Evolutionary conservation across 1,140 invertebrate species (phyloP).

Genomic region (Drosophila virilis): DNA sequence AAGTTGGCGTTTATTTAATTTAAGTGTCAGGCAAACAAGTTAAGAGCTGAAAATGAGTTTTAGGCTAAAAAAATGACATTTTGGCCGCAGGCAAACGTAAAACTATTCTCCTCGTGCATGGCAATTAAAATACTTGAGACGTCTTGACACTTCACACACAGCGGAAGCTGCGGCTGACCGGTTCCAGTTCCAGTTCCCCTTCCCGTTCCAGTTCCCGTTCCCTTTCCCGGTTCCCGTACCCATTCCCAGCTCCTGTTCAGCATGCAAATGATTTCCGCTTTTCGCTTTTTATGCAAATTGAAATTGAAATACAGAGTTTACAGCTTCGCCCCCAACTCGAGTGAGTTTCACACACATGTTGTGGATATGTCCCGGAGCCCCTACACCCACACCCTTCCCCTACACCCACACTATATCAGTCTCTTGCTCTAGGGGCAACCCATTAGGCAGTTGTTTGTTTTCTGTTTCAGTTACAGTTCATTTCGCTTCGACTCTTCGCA

Average conservation of each 20-base stretch:
- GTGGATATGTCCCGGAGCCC: background rate
- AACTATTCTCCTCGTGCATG: background rate
- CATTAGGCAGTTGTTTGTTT: conserved; percentile 35
- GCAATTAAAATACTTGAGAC: conserved; percentile 50
- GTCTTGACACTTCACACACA: conserved; percentile 18
- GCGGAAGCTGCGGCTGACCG: conserved; percentile 25
- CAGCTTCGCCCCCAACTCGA: conserved; percentile 7
- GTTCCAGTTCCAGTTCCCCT: conserved; percentile 4
- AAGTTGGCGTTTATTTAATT: conserved; percentile 39
- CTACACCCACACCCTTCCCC: background rate
- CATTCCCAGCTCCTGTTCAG: background rate
- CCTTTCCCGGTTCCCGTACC: background rate
- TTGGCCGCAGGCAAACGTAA: background rate
- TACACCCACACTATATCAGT: background rate
- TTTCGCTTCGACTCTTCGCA: conserved; percentile 8
- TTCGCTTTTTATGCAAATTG: conserved; percentile 39
- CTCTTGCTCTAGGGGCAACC: background rate
- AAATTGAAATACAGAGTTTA: conserved; percentile 26
- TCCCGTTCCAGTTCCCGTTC: background rate
- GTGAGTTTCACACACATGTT: conserved; percentile 17
- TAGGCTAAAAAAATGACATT: background rate
- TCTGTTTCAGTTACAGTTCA: conserved; percentile 22
- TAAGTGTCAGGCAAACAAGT: background rate
- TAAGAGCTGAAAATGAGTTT: conserved; percentile 29
- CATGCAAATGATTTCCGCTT: conserved; percentile 49